Evolutionary conservation across 2,113 vertebrate genomes (phyloP).

Genomic region (Periophthalmodon schlosseri): DNA sequence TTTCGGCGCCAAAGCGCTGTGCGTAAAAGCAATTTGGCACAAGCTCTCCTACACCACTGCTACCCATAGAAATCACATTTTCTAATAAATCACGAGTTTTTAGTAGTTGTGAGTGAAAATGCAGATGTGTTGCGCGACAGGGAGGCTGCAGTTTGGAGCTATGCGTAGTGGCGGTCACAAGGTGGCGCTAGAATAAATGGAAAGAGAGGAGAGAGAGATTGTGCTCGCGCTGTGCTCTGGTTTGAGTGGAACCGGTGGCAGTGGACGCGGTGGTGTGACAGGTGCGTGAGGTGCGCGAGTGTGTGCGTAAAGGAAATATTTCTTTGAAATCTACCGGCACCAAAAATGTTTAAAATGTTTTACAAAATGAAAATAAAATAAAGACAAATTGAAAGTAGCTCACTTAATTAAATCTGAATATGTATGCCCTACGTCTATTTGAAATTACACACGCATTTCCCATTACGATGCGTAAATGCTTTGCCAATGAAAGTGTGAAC

Average conservation of each 20-base stretch:
- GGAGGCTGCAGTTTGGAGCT: background rate
- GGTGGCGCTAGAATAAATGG: constrained; percentile 69
- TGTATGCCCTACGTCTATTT: background rate
- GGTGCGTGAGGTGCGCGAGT: background rate
- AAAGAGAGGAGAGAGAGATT: constrained; percentile 5
- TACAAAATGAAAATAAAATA: background rate
- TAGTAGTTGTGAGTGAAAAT: background rate
- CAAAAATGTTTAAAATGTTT: background rate
- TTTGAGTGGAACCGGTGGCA: constrained; percentile 3
- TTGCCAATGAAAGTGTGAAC: background rate
- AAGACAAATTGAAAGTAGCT: background rate
- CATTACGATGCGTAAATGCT: background rate
- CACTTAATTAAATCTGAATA: background rate
- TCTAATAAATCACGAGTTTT: background rate
- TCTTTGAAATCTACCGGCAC: background rate
- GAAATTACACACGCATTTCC: background rate
- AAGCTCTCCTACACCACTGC: background rate
- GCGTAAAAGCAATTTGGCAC: constrained; percentile 10
- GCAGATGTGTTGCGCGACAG: background rate
- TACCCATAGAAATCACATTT: background rate
- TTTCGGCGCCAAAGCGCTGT: background rate
- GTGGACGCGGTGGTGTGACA: background rate
- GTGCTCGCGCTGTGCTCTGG: background rate
- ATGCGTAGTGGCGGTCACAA: constrained; percentile 35
- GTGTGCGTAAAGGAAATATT: background rate